phyloP scores from a whole-genome alignment of 2,113 vertebrate genomes.

The Crocuta crocuta region DNA sequence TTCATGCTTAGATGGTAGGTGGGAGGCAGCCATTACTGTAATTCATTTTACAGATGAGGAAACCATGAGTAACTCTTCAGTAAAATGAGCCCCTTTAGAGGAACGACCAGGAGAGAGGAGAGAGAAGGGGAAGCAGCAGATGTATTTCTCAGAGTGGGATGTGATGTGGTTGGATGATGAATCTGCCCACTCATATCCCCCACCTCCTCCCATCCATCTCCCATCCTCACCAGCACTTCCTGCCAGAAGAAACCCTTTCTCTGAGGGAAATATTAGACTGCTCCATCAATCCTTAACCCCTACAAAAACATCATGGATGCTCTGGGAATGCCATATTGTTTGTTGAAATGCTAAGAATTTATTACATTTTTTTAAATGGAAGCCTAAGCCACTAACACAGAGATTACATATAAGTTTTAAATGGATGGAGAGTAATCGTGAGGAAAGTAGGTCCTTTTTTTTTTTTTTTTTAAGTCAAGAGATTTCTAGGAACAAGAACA shows the following conservation, averaged over 20 bases:
- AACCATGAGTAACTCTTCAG: not conserved
- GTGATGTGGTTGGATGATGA: not conserved
- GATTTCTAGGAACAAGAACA: not conserved
- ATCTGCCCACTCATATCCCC: not conserved
- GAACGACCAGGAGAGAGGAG: not conserved
- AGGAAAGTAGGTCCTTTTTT: not conserved
- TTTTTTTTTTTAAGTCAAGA: not conserved
- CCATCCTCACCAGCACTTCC: not conserved
- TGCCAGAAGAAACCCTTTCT: not conserved
- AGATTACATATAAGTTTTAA: not conserved
- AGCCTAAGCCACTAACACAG: not conserved
- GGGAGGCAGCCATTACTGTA: not conserved
- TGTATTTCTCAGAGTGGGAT: not conserved
- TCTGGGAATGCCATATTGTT: not conserved
- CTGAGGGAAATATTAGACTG: not conserved
- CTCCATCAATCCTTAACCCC: not conserved
- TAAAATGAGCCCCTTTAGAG: not conserved
- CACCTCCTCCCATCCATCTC: not conserved
- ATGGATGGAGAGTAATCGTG: not conserved
- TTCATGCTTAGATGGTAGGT: not conserved
- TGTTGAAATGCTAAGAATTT: conserved; percentile 5
- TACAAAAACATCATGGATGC: not conserved
- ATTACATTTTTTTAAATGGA: not conserved
- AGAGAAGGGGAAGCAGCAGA: not conserved
- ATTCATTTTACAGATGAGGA: not conserved